A percentile compares a stretch with the other conserved stretches of the same genome.
phyloP scores from a whole-genome alignment of 2,797 vertebrate genomes.

The Anguilla megastoma region DNA sequence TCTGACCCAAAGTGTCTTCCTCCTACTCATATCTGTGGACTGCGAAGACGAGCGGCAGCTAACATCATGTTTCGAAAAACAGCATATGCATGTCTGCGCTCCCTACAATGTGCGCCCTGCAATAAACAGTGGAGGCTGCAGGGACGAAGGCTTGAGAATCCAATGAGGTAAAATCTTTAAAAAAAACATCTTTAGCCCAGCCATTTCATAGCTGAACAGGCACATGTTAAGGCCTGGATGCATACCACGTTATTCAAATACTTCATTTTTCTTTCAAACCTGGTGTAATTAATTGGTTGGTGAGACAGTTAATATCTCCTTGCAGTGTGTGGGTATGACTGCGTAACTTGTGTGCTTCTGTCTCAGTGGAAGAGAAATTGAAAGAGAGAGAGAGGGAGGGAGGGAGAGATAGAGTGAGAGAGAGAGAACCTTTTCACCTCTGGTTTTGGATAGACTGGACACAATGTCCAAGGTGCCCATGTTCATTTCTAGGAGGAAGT shows the following conservation, averaged over 20 bases:
- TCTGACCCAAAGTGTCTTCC: too few species aligned
- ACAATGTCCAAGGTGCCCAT: neutral
- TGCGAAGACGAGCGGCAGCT: too few species aligned
- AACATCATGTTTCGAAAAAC: too few species aligned
- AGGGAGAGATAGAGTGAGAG: constrained; percentile 4
- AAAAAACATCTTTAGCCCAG: too few species aligned
- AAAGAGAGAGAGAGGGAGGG: constrained; percentile 12
- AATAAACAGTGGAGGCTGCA: too few species aligned
- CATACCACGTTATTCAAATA: constrained; percentile 45
- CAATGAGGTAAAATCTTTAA: too few species aligned
- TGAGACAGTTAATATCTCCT: constrained; percentile 41
- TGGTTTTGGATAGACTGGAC: neutral
- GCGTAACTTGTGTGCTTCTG: constrained; percentile 45
- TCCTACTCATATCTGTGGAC: too few species aligned
- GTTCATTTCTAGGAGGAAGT: neutral
- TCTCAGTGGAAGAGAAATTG: neutral
- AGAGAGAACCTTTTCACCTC: neutral
- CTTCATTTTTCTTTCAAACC: constrained; percentile 43
- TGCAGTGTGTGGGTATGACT: constrained; percentile 42
- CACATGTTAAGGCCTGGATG: constrained; percentile 38
- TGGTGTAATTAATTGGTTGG: constrained; percentile 46
- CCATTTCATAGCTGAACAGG: constrained; percentile 16
- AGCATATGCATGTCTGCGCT: too few species aligned
- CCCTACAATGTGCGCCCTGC: too few species aligned
- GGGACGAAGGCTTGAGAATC: too few species aligned